These are phyloP conservation scores for Narcine bancroftii DNA, from an alignment of 2,113 vertebrate genomes.

Conservation along the genomic window DNA sequence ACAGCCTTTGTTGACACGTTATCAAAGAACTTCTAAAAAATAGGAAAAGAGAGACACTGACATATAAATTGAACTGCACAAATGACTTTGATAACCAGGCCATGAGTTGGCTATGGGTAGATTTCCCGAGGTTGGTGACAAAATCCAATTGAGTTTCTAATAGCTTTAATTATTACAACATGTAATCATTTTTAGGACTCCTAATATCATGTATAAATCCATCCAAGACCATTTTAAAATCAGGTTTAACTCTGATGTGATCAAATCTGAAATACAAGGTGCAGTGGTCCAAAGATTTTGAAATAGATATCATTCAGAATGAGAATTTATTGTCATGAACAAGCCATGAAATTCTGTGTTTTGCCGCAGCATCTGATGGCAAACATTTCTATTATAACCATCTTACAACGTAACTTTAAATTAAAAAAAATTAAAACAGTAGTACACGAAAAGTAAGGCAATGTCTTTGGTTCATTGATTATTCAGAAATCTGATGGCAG, in stretches of 20 bases:
- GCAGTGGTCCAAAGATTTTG: not conserved
- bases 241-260: not conserved
- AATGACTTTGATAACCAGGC: not conserved
- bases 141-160: not conserved
- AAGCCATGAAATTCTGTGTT: too few relatives aligned
- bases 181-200: not conserved
- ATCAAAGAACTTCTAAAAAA: not conserved
- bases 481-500: too few relatives aligned
- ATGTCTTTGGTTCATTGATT: too few relatives aligned
- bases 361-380: too few relatives aligned
- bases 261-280: not conserved
- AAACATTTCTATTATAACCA: too few relatives aligned
- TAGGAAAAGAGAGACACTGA: not conserved
- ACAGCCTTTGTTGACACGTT: not conserved
- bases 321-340: too few relatives aligned
- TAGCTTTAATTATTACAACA: not conserved
- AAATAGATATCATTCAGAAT: too few relatives aligned
- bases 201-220: not conserved
- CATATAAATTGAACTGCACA: not conserved
- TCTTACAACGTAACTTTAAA: too few relatives aligned
- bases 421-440: too few relatives aligned
- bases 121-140: not conserved
- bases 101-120: not conserved
- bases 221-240: not conserved
- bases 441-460: too few relatives aligned